Conservation (phyloP, 2,888 invertebrate species). For the Lagria hirta region DNA sequence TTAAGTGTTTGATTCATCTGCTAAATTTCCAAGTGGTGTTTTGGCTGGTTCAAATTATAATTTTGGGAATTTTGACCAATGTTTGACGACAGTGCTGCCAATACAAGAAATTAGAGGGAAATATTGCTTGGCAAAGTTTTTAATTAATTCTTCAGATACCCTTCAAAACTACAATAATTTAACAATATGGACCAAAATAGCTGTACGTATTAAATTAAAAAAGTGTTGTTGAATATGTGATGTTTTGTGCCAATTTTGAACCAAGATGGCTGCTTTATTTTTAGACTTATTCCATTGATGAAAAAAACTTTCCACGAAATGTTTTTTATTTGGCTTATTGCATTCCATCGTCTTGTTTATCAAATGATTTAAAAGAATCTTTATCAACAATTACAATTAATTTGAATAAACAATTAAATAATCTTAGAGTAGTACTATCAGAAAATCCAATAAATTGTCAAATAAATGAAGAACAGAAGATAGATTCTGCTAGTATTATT, state of each 20-base stretch:
- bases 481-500: constrained; percentile 23
- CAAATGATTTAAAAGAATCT: constrained; percentile 54
- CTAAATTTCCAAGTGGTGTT: constrained; percentile 68
- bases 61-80: constrained; percentile 73
- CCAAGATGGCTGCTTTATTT: no score
- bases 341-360: constrained; percentile 60
- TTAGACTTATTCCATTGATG: constrained; percentile 28
- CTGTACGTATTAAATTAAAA: constrained; percentile 29
- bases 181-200: neutral
- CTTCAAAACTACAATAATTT: no score
- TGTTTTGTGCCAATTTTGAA: no score
- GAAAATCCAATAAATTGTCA: constrained; percentile 31
- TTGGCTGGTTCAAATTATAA: constrained; percentile 67
- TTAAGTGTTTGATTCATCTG: constrained; percentile 71
- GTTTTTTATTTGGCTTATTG: constrained; percentile 62
- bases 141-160: constrained; percentile 44
- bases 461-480: constrained; percentile 8
- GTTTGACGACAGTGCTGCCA: constrained; percentile 52
- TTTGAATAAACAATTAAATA: constrained; percentile 26
- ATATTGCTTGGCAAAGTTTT: constrained; percentile 64
- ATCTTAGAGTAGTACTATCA: constrained; percentile 26
- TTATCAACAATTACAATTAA: constrained; percentile 31
- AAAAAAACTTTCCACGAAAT: constrained; percentile 31
- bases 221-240: neutral
- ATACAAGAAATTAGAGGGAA: constrained; percentile 56